Base-by-base conservation (phyloP, 1,140 invertebrate genomes). In the Drosophila micromelanica region DNA sequence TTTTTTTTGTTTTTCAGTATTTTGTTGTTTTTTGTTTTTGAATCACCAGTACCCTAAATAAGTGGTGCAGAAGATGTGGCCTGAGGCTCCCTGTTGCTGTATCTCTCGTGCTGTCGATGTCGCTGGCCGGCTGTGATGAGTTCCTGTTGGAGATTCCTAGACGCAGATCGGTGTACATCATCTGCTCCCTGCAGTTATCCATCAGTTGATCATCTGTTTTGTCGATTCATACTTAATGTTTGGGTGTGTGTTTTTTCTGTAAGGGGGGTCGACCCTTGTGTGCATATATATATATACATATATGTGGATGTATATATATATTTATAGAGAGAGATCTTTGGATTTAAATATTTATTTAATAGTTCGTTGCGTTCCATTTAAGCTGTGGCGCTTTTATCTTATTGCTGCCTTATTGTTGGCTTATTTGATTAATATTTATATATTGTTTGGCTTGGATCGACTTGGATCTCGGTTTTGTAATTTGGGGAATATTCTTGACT, bases 11-110 rank as follows among this genome's bases (percentile, higher is more conserved):
- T 52, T 51, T 70, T 54, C 32, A 48, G 49, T 70, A 62, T 35
- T 63, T 61, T 43, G 56, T 76, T 57, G 52, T 59, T 35, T 68
- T 23, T 61, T 69, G 69, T 65, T 40, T 71, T 81, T 69, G 63
- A 76, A 67, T 73, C 78, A 84, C 80, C 80, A 84, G 80, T 84
- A 84, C 80, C 80, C 80, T 84, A 84, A 75, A 56, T 56, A 82
- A 74, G 17, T 71, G 43, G 57, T 76, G 64, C 51, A 57, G 57
- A 45, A 45, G 55, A 61, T 12, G 45, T 51, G 55, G 56, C 43
- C 35, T 65, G 65, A 69, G 54, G 61, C 43, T 65, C 69, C 77
- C 52, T 55, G 79, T 64, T 57, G 77, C 35, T 75, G 48, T 38
- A 42, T 32, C 38, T 32, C 54, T 42, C 54, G 17, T 17, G 49